Evolutionary conservation across 2,797 vertebrate species (phyloP).

Genomic region (Philypnodon macrostomus): DNA sequence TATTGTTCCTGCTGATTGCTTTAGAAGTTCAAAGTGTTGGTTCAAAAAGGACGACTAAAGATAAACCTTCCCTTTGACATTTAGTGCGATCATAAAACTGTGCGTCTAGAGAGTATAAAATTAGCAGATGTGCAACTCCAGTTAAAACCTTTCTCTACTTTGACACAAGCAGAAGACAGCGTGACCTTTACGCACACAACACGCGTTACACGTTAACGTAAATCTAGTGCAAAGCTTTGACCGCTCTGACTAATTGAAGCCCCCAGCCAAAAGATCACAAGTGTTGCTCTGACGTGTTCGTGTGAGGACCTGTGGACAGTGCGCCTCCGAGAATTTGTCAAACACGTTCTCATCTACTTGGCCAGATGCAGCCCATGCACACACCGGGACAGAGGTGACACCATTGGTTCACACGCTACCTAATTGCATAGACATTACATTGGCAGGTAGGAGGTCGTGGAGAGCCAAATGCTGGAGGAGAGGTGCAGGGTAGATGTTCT

Average conservation of each 20-base stretch:
- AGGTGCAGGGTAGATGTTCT: slow-evolving; percentile 33
- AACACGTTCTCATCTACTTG: slow-evolving; percentile 38
- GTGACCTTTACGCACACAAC: slow-evolving; percentile 44
- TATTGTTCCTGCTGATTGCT: slow-evolving; percentile 27
- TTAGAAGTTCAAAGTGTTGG: slow-evolving; percentile 37
- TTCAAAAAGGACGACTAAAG: slow-evolving; percentile 31
- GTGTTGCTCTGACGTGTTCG: slow-evolving; percentile 45
- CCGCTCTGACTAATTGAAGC: slow-evolving; percentile 61
- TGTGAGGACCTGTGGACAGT: slow-evolving; percentile 30
- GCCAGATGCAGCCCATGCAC: slow-evolving; percentile 46
- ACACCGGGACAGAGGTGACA: slow-evolving; percentile 53
- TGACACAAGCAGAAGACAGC: slow-evolving; percentile 31
- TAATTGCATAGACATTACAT: slow-evolving; percentile 49
- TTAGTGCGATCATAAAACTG: slow-evolving; percentile 14
- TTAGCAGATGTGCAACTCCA: slow-evolving; percentile 11
- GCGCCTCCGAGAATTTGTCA: slow-evolving; percentile 42
- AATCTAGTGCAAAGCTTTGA: slow-evolving; percentile 43
- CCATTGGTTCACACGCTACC: slow-evolving; percentile 32
- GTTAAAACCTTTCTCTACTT: slow-evolving; percentile 38
- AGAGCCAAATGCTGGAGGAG: slow-evolving; percentile 42
- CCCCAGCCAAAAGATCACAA: slow-evolving; percentile 32
- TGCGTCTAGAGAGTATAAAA: slow-evolving; percentile 11
- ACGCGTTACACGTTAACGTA: slow-evolving; percentile 45
- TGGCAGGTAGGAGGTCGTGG: slow-evolving; percentile 41
- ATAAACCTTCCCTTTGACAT: slow-evolving; percentile 31